A percentile compares a stretch with the other conserved stretches of the same genome.
phyloP scores from a whole-genome alignment of 2,888 invertebrate genomes.

The Drosophila ezoana region DNA sequence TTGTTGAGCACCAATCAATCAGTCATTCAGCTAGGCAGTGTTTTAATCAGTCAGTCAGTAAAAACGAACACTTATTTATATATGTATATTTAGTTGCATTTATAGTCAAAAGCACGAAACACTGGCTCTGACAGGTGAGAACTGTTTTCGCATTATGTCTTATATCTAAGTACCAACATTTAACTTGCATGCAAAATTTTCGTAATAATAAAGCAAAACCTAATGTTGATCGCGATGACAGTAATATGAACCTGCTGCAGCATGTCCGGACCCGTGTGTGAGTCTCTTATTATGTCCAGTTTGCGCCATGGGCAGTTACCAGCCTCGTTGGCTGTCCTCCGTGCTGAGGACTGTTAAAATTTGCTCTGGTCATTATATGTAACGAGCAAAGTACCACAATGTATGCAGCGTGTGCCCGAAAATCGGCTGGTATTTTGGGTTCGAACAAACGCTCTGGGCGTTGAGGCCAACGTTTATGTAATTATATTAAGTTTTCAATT shows the following conservation, averaged over 20 bases:
- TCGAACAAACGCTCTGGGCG: slow-evolving; percentile 53
- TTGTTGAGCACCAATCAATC: neutral
- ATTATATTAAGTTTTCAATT: slow-evolving; percentile 81
- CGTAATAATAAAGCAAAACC: slow-evolving; percentile 39
- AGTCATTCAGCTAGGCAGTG: neutral
- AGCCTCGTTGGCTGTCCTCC: slow-evolving; percentile 1
- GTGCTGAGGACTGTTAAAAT: slow-evolving; percentile 34
- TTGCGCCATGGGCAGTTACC: slow-evolving; percentile 36
- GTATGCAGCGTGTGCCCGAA: slow-evolving; percentile 60
- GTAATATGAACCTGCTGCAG: slow-evolving; percentile 27
- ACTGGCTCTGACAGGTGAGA: neutral
- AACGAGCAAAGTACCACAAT: slow-evolving; percentile 42
- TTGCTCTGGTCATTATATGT: slow-evolving; percentile 69
- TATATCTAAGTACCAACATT: slow-evolving; percentile 15
- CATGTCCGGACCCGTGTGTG: slow-evolving; percentile 22
- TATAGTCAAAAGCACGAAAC: neutral
- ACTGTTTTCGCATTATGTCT: neutral
- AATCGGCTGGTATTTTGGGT: slow-evolving; percentile 38
- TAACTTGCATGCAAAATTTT: slow-evolving; percentile 24
- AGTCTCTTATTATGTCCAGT: slow-evolving; percentile 45
- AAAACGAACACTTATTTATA: neutral
- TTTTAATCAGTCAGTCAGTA: neutral
- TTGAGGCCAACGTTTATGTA: slow-evolving; percentile 74
- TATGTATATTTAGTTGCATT: neutral
- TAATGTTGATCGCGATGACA: slow-evolving; percentile 51